Base-by-base conservation (phyloP, 2,888 invertebrate genomes). In the Lumbricus terrestris region DNA sequence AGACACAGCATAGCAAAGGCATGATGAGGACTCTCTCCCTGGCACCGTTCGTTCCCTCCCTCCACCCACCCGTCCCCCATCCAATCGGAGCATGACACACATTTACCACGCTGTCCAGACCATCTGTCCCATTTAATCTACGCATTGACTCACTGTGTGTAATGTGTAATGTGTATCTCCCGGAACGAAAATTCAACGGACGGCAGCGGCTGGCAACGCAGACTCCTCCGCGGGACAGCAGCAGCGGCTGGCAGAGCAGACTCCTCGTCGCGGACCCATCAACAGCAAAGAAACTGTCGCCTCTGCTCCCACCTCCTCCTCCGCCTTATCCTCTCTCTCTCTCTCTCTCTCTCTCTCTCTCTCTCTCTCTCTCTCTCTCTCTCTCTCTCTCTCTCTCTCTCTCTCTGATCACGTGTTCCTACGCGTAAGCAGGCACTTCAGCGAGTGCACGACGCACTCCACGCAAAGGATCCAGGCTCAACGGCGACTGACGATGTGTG, bases 291-390 rank as follows among this genome's bases (percentile, higher is more conserved):
- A 89, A 34, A 69, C 37, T 34, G 37, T 34, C 42, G 35, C 33
- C 89, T 89, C 47, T 42, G 33, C 40, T 54, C 15, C 40, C 54
- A 47, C 38, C 89, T 89, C 89, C 89, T n/a, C 47, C 33, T 42
- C 38, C 47, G 2, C 42, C 54, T 11, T 42, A 23, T 89, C 47
- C 88, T 42, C 88, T 40, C 5, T 47, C 47, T 47, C 47, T 23
- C 20, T 6, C 23, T 23, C 20, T 20, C 23, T 1, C 38, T 38
- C 40, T 6, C 23, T 23, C 20, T 20, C 23, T 1, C 38, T 38
- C 88, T 42, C 88, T 40, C 5, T 47, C 47, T 47, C 47, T 23
- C 20, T 6, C 23, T 23, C 20, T 20, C 23, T 1, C 38, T 38
- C 40, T n/a, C 88, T 42, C 88, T 40, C 5, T 47, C 47, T 47